Base-by-base conservation (phyloP, 1,140 invertebrate genomes). In the Luehdorfia chinensis region DNA sequence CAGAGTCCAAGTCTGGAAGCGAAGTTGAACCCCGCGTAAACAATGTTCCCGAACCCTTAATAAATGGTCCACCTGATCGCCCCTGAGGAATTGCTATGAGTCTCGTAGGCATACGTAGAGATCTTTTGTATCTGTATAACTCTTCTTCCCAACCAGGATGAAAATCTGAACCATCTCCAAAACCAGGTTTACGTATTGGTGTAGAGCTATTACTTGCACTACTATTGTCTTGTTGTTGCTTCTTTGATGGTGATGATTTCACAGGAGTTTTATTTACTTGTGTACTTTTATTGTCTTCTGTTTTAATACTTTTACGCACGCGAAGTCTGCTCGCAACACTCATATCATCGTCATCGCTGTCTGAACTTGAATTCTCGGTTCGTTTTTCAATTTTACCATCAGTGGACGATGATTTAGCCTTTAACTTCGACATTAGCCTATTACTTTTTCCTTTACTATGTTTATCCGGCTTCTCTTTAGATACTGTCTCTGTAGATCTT, bases 121-220 rank as follows among this genome's bases (percentile, higher is more conserved):
- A 94, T 54, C 92, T 89, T 74, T 96, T 95, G 59, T 93, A 96
- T 51, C 90, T 91, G 59, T 93, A 94, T 13, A 95, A 88, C 62
- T 94, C 93, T 60, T 93, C 92, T 79, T 94, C 92, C 93, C 93
- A 95, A 0, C 93, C 93, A 0, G 92, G 93, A 55, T 89, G 87
- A 59, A 93, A 93, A 60, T 92, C 91, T 28, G 91, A 92, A n/a
- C 91, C 91, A 73, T 93, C 92, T 0, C 92, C 92, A 66, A 93
- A 93, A 9, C 88, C 80, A 1, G 90, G 88, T 66, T 92, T 92
- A 25, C 89, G 89, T 2, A 76, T 34, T 18, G 67, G 64, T 2
- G 74, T 74, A 4, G 75, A 78, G 59, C 65, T 62, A 43, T 53
- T 75, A 2, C 69, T 71, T 32, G 66, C 67, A 78, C 78, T 41